Conservation (phyloP, 1,140 invertebrate species). For the Stegodyphus mimosarum region DNA sequence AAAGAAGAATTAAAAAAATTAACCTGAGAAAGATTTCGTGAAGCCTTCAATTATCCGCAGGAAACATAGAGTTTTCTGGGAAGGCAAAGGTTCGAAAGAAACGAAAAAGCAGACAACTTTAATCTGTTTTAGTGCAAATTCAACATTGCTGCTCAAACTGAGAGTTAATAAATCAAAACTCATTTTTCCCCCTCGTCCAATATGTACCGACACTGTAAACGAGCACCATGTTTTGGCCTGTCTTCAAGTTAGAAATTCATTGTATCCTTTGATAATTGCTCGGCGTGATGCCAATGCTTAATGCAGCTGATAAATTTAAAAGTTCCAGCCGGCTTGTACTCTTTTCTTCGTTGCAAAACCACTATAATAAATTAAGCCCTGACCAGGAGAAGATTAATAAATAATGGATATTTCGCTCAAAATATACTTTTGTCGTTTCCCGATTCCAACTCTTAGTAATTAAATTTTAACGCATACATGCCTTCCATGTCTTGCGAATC, state of each 20-base stretch:
- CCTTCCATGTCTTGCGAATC: slow-evolving; percentile 31
- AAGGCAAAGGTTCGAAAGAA: background rate
- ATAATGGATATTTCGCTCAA: slow-evolving; percentile 53
- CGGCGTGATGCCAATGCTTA: slow-evolving; percentile 59
- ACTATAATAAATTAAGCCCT: slow-evolving; percentile 59
- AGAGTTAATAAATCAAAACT: slow-evolving; percentile 60
- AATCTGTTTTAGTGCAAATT: slow-evolving; percentile 59
- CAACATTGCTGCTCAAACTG: slow-evolving; percentile 14
- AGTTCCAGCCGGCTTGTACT: slow-evolving; percentile 13
- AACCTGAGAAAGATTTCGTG: background rate
- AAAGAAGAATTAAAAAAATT: too few relatives aligned
- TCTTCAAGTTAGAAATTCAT: slow-evolving; percentile 56
- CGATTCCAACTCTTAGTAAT: slow-evolving; percentile 50
- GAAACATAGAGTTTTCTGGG: slow-evolving; percentile 21
- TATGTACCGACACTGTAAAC: background rate
- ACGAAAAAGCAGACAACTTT: slow-evolving; percentile 17
- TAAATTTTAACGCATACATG: slow-evolving; percentile 56
- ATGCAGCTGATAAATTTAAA: slow-evolving; percentile 59
- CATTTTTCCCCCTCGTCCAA: slow-evolving; percentile 8
- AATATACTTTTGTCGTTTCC: slow-evolving; percentile 53
- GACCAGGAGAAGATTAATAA: slow-evolving; percentile 43
- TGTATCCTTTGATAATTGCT: slow-evolving; percentile 56
- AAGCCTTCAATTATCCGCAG: slow-evolving; percentile 36
- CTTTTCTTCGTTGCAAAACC: slow-evolving; percentile 23
- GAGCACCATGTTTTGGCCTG: slow-evolving; percentile 44